Evolutionary conservation across 2,113 vertebrate genomes (phyloP), one percentile per base, ranked within the genome.

Genomic region (Pangasianodon gigas): DNA sequence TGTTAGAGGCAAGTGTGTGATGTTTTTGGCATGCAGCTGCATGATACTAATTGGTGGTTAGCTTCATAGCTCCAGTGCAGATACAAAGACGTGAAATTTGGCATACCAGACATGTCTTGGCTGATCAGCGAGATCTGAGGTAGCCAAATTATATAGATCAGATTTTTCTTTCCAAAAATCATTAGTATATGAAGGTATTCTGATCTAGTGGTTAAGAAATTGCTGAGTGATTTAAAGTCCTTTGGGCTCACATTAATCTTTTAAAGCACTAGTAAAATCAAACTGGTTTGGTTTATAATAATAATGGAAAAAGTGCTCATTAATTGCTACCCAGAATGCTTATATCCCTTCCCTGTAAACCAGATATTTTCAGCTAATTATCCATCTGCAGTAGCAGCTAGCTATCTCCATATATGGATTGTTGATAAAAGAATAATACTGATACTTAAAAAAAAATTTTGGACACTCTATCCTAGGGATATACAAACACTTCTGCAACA

Each of bases 71-170:
- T 87, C 69, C 10, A 75, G 86, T 58, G 19, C 32, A 87, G 65
- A 74, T 74, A 86, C 18, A 87, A 87, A 77, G 51, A 71, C 10
- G 24, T 60, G 71, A 77, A 87, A 58, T 87, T 87, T 87, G 71
- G 51, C 86, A 87, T 87, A 77, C 86, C 86, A 44, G 71, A 87
- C 86, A 77, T 87, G 86, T 87, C 86, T 58, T 77, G 71, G 86
- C 86, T 77, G 86, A 87, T 87, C 86, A 75, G 51, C 0, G 32
- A 18, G 26, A 77, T 87, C 71, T 29, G 37, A 58, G 21, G 24
- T 84, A 84, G 58, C 4, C 56, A 74, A 77, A 77, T 74, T 46
- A n/a, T 19, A 7, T 18, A 37, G n/a, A 77, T 58, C 18, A 6
- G 10, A 37, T 26, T 77, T 87, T 56, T 54, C 2, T 52, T 16